Base-by-base conservation (phyloP, 2,888 invertebrate species). In the Volucella zonaria region DNA sequence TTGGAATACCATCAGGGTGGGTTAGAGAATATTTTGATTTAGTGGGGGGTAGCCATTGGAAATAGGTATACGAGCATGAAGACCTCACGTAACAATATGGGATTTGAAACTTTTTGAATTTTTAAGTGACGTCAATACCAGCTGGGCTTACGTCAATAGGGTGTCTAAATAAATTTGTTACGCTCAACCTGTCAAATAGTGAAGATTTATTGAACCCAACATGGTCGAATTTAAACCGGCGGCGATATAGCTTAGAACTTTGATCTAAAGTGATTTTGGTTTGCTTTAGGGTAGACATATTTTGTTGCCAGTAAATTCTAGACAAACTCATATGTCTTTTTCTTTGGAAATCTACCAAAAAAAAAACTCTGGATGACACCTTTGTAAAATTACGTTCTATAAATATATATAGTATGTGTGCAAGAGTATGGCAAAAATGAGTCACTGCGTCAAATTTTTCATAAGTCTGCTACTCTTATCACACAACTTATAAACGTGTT, bases 101-200 rank as follows among this genome's bases (percentile, higher is more conserved):
- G 38, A 56, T 56, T 47, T 14, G n/a, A 31, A 6, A 0, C 6
- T 31, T 31, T 6, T 47, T 14, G n/a, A 42, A 64, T 45, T 43
- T 47, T 42, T 47, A 14, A 9, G 40, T 77, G 76, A 68, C 76
- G 76, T 77, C 58, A 64, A 62, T 62, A n/a, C 14, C 12, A 43
- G 23, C 45, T 12, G 38, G 40, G 47, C 31, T 66, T 66, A 75
- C 75, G 75, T 75, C 75, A 75, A 75, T 66, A 51, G 43, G 40
- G 1, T 62, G 49, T 23, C 9, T 12, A 74, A 47, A 40, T 11
- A 15, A 15, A 52, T 52, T 64, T 18, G 3, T 45, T 47, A 56
- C 47, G 10, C 2, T 10, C 45, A 40, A 62, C 38, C 18, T 74
- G 73, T 74, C 62, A 54, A 54, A 67, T 54, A 14, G 10, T 3